A percentile compares a stretch with the other conserved stretches of the same genome.
Evolutionary conservation across 2,113 vertebrate species (phyloP).

Genomic region (Ornithorhynchus anatinus): DNA sequence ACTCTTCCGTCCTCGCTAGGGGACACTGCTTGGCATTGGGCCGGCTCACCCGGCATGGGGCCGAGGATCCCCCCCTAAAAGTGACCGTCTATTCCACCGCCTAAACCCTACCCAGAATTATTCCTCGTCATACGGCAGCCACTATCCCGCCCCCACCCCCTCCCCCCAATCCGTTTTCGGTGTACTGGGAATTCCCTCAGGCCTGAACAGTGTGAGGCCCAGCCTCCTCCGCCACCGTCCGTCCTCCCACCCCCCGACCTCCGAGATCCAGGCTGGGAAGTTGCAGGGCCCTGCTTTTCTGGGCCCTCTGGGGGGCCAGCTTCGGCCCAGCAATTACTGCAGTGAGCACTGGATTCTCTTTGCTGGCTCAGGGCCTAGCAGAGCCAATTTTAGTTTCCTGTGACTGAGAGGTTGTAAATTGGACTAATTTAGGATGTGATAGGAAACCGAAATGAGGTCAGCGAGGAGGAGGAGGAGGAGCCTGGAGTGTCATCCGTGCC

Average conservation of each 20-base stretch:
- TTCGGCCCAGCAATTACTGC: slow-evolving; percentile 7
- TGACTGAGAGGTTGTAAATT: slow-evolving; percentile 72
- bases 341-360: slow-evolving; percentile 40
- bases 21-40: no score
- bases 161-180: no score
- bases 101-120: no score
- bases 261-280: not conserved
- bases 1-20: no score
- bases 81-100: no score
- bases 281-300: not conserved
- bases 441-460: slow-evolving; percentile 70
- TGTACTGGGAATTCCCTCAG: no score
- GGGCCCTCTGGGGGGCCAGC: not conserved
- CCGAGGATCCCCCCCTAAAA: no score
- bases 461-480: not conserved
- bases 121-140: no score
- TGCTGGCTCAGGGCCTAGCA: slow-evolving; percentile 58
- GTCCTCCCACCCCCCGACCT: not conserved
- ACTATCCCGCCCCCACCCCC: no score
- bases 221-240: no score
- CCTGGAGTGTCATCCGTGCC: not conserved
- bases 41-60: no score
- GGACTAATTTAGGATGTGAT: slow-evolving; percentile 74
- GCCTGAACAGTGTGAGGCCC: no score
- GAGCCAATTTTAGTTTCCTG: slow-evolving; percentile 72